These are phyloP conservation scores for Agrotis puta DNA, from an alignment of 2,888 invertebrate genomes.

Conservation along the genomic window DNA sequence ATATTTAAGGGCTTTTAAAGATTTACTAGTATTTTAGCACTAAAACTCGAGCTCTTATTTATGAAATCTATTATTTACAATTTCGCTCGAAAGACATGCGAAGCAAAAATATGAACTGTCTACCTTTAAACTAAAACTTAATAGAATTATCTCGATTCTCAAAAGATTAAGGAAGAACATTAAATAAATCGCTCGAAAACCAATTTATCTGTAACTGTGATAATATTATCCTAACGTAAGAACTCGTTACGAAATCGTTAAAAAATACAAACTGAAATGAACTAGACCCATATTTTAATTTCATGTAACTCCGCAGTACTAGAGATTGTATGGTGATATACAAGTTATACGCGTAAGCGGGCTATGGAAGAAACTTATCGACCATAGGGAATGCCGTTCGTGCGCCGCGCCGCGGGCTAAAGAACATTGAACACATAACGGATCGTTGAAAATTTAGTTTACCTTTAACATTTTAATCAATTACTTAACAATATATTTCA, in stretches of 20 bases:
- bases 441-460: background rate
- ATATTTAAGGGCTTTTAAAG: conserved; percentile 17
- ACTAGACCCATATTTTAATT: conserved; percentile 83
- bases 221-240: conserved; percentile 30
- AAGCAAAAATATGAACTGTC: background rate
- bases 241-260: conserved; percentile 47
- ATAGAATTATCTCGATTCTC: background rate
- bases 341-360: conserved; percentile 51
- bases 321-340: conserved; percentile 64
- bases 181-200: conserved; percentile 9
- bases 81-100: conserved; percentile 17
- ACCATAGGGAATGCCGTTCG: no score
- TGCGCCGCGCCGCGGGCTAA: no score
- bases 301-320: conserved; percentile 73
- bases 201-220: conserved; percentile 7
- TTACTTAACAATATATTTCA: background rate
- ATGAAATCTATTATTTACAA: conserved; percentile 16
- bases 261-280: conserved; percentile 71
- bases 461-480: background rate
- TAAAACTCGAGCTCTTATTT: background rate
- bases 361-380: background rate
- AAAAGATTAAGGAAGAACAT: conserved; percentile 2
- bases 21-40: conserved; percentile 5
- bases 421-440: no score
- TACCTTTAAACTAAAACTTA: background rate